These are phyloP conservation scores for Prostheceraeus crozeri DNA, from an alignment of 2,888 invertebrate genomes.

Conservation along the genomic window DNA sequence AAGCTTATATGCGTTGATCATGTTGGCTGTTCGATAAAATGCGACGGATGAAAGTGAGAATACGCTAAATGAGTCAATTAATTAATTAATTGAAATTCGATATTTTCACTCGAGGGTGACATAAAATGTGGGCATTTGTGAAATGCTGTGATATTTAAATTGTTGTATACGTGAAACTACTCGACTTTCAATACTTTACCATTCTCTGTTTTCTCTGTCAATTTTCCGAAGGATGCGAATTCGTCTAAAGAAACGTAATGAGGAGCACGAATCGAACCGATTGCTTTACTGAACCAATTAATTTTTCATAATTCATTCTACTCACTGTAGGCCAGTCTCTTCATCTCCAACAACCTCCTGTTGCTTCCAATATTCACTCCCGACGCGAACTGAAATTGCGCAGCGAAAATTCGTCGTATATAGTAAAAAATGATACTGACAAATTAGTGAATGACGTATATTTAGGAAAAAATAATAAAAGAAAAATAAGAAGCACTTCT, in stretches of 20 bases:
- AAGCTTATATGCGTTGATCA: no score
- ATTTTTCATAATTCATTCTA: slow-evolving; percentile 19
- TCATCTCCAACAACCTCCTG: slow-evolving; percentile 54
- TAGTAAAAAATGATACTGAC: slow-evolving; percentile 21
- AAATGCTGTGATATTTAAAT: no score
- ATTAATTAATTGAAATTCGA: not conserved
- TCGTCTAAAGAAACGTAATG: no score
- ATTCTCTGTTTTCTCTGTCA: no score
- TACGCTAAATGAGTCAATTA: not conserved
- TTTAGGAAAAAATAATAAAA: slow-evolving; percentile 5
- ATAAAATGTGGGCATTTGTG: not conserved
- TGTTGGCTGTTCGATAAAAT: no score
- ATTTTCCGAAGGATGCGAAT: no score
- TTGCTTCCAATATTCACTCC: slow-evolving; percentile 58
- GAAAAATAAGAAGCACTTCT: no score
- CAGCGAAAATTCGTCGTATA: no score
- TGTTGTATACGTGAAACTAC: no score
- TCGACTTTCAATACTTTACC: no score
- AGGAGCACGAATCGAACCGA: no score
- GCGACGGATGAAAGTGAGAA: no score
- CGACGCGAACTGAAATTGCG: slow-evolving; percentile 52
- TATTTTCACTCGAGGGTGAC: not conserved
- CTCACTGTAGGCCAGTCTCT: slow-evolving; percentile 53
- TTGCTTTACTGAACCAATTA: not conserved
- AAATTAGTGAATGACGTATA: not conserved